Base-by-base conservation (phyloP, 2,888 invertebrate species). In the Noctua comes region DNA sequence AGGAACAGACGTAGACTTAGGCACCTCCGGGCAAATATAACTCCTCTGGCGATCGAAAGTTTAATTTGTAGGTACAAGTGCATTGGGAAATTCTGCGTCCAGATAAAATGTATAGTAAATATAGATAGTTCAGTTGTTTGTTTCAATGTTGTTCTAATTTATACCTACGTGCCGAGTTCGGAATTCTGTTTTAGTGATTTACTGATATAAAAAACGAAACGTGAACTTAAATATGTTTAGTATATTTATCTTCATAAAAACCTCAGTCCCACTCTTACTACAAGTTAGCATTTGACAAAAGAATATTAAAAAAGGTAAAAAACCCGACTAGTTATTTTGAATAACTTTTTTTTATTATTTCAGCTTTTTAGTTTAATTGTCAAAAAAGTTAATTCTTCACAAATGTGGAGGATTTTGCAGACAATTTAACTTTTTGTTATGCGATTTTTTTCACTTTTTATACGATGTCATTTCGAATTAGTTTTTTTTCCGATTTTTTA, bases 1-100 rank as follows among this genome's bases (percentile, higher is more conserved):
- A 21, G 27, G 73, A 69, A 83, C 73, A 68, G 83, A 74, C 64
- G 27, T 54, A 75, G 79, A 64, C 69, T 64, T 73, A 65, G 51
- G 51, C 43, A 27, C 74, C 81, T 74, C 65, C 24, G n/a, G 54
- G 73, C 54, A 80, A 73, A 79, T 80, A 73, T 73, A 79, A 79
- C 64, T 79, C 65, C 24, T 80, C 27, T 46, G 8, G 54, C 16
- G 62, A 62, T 48, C 36, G 10, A 48, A 79, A 62, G 46, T 54
- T 68, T n/a, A 13, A 43, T 43, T 43, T 43, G 43, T 43, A 43
- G 43, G 43, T 8, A 43, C 43, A 43, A 11, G 43, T 43, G 43
- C 51, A 75, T 54, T 46, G 64, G 24, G 54, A 31, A 51, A 65
- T 48, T 48, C 16, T 18, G 31, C 48, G 21, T 46, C 43, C 21